phyloP scores from a whole-genome alignment of 2,113 vertebrate genomes.

The Seriola rivoliana region DNA sequence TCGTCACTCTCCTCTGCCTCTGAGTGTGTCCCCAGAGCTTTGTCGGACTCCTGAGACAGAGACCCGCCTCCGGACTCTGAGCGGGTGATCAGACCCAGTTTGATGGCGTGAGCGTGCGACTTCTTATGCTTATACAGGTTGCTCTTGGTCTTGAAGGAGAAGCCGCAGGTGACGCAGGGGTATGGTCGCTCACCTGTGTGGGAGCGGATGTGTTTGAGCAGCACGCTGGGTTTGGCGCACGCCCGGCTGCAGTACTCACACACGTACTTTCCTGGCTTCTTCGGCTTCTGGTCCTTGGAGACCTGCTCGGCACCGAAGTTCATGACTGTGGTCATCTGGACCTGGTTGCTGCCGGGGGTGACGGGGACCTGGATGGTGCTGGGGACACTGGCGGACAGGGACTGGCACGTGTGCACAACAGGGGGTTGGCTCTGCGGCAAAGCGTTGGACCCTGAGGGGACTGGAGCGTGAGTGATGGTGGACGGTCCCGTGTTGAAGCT shows the following conservation, averaged over 20 bases:
- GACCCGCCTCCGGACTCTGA: constrained; percentile 90
- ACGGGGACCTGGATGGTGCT: constrained; percentile 89
- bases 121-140: constrained; percentile 99
- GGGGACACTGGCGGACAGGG: constrained; percentile 88
- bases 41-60: constrained; percentile 92
- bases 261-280: constrained; percentile 97
- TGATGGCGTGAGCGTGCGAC: constrained; percentile 98
- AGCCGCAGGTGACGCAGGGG: constrained; percentile 97
- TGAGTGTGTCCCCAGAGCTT: constrained; percentile 92
- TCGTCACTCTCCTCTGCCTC: constrained; percentile 95
- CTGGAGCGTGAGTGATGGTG: constrained; percentile 84
- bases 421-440: constrained; percentile 91
- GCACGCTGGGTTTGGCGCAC: constrained; percentile 97
- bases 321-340: constrained; percentile 89
- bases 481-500: constrained; percentile 87
- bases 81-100: constrained; percentile 92
- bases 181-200: constrained; percentile 98
- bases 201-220: constrained; percentile 97
- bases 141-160: constrained; percentile 99
- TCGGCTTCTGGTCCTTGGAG: constrained; percentile 96
- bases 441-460: constrained; percentile 87
- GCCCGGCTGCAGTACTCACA: constrained; percentile 96
- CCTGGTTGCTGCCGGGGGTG: constrained; percentile 88
- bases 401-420: constrained; percentile 87
- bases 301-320: constrained; percentile 90